Base-by-base conservation (phyloP, 2,113 vertebrate species). In the Syngnathus typhle region DNA sequence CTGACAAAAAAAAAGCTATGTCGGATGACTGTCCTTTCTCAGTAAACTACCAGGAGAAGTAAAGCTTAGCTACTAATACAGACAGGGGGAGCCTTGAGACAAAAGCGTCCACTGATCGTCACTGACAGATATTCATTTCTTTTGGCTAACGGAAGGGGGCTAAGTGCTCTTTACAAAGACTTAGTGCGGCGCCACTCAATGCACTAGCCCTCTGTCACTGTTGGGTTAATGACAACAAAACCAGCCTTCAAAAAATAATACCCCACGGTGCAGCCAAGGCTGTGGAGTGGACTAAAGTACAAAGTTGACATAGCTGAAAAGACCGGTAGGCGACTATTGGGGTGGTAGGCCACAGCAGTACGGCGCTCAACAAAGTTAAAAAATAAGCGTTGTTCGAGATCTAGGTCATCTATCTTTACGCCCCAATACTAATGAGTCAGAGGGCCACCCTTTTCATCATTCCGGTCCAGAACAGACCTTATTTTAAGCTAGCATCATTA, bases 401-500 rank as follows among this genome's bases (percentile, higher is more conserved):
- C 85, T 92, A 84, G 90, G 89, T 89, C 87, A 90, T 90, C 87
- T 85, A 85, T 90, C 89, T 91, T 89, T 88, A 84, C 56, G 70
- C 77, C 79, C 79, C 77, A 47, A 79, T 85, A 78, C 87, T 92
- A 91, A 91, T 91, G 89, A 91, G 85, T 87, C 77, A 81, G 74
- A 84, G 85, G 82, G 77, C 78, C 77, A 81, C 73, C 74, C 81
- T 84, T 88, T 91, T 87, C 74, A 91, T 91, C 90, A 91, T 78
- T 72, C 83, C 39, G 74, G 82, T 82, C 83, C 73, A 81, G 85
- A 86, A 82, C 73, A 85, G 84, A 80, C 90, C 85, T 88, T 89
- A 85, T 89, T 91, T 90, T 88, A 90, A 88, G 87, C 69, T 73
- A 70, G 79, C 84, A 89, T 91, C 89, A 89, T 92, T 92, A 91